Conservation (phyloP, 1,140 invertebrate genomes). For the Trichoplusia ni region DNA sequence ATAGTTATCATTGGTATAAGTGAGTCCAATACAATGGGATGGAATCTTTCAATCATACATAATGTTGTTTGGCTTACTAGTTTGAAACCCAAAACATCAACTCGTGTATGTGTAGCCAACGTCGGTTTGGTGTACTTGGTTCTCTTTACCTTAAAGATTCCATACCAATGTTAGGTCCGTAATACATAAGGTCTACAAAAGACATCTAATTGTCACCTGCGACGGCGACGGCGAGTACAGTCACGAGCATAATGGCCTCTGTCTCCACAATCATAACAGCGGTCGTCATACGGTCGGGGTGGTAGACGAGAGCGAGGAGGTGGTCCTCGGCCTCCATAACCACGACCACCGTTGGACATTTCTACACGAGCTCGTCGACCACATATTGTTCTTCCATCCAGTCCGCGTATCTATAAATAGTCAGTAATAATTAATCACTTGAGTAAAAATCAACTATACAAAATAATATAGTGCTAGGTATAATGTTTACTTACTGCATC, state of each 20-base stretch:
- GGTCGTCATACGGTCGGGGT: conserved; percentile 88
- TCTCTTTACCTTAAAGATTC: conserved; percentile 50
- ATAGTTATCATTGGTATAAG: conserved; percentile 81
- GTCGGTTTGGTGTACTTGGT: conserved; percentile 8
- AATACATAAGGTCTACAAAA: conserved; percentile 41
- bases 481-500: conserved; percentile 89
- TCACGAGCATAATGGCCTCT: conserved; percentile 95
- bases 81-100: not conserved
- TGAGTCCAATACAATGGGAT: conserved; percentile 63
- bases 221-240: conserved; percentile 86
- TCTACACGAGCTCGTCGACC: conserved; percentile 95
- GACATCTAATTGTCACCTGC: conserved; percentile 74
- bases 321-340: conserved; percentile 84
- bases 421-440: not conserved
- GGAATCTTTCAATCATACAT: conserved; percentile 60
- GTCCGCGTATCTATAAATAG: conserved; percentile 72
- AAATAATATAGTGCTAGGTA: not conserved
- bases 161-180: conserved; percentile 45
- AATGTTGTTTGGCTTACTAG: not conserved
- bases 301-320: conserved; percentile 85
- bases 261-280: conserved; percentile 96
- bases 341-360: conserved; percentile 92
- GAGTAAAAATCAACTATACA: conserved; percentile 4
- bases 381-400: conserved; percentile 91
- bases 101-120: not conserved